phyloP scores from a whole-genome alignment of 2,113 vertebrate genomes.

The Trematocara variabile region DNA sequence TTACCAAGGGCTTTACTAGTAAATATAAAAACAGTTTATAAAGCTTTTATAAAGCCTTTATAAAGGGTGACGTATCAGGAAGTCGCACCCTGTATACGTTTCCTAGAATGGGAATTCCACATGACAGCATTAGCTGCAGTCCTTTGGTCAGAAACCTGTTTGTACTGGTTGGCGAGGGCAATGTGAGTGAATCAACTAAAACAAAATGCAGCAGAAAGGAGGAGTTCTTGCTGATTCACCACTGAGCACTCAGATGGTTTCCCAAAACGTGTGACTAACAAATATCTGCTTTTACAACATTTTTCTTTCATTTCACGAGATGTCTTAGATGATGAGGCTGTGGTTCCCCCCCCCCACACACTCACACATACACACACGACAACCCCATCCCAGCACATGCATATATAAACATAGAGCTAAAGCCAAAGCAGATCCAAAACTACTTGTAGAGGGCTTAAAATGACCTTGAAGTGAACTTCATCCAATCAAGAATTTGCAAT shows the following conservation, averaged over 20 bases:
- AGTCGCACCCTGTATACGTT: background rate
- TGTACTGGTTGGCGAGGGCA: background rate
- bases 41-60: too few species aligned
- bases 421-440: background rate
- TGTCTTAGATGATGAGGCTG: background rate
- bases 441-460: background rate
- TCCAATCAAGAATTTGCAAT: background rate
- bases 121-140: background rate
- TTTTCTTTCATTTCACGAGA: background rate
- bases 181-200: background rate
- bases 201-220: background rate
- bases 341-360: accelerated
- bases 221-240: background rate
- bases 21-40: background rate
- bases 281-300: background rate
- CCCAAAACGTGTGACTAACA: background rate
- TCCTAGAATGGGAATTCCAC: background rate
- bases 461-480: background rate
- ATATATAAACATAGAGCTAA: background rate
- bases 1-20: background rate
- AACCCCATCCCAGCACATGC: background rate
- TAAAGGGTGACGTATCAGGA: background rate
- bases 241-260: background rate
- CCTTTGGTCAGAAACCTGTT: background rate
- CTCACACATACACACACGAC: too few species aligned